Evolutionary conservation across 1,140 invertebrate species (phyloP).

Genomic region (Magallana ariakensis): DNA sequence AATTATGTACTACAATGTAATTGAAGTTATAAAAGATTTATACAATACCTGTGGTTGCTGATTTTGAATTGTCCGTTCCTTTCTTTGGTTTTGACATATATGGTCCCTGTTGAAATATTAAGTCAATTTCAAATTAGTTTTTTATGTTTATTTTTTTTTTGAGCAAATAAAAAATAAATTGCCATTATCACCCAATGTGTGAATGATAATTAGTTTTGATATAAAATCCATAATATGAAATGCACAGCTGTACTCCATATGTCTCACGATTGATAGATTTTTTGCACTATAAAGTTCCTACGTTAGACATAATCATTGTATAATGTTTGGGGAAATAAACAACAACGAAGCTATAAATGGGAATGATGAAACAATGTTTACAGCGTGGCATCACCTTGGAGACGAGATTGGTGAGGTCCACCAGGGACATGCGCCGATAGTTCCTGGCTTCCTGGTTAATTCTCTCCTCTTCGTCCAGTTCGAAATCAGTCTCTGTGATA

Average conservation of each 20-base stretch:
- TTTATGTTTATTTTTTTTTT: background rate
- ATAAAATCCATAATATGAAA: no score
- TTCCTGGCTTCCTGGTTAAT: constrained; percentile 20
- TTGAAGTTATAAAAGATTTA: background rate
- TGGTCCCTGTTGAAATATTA: constrained; percentile 36
- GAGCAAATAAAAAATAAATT: background rate
- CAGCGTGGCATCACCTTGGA: constrained; percentile 38
- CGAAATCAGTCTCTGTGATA: constrained; percentile 41
- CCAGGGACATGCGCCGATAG: constrained; percentile 43
- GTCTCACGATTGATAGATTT: no score
- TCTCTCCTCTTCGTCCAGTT: constrained; percentile 10
- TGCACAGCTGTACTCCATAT: no score
- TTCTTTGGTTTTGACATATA: constrained; percentile 37
- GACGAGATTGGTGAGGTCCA: constrained; percentile 44
- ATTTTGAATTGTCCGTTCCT: background rate
- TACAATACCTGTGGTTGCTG: constrained; percentile 24
- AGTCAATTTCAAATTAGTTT: background rate
- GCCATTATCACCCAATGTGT: no score
- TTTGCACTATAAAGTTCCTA: no score
- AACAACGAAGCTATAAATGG: no score
- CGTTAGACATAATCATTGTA: no score
- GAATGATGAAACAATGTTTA: no score
- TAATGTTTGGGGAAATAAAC: no score
- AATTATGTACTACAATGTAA: background rate
- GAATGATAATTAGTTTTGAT: no score